phyloP scores from a whole-genome alignment of 2,888 invertebrate species.

The Melieria crassipennis region DNA sequence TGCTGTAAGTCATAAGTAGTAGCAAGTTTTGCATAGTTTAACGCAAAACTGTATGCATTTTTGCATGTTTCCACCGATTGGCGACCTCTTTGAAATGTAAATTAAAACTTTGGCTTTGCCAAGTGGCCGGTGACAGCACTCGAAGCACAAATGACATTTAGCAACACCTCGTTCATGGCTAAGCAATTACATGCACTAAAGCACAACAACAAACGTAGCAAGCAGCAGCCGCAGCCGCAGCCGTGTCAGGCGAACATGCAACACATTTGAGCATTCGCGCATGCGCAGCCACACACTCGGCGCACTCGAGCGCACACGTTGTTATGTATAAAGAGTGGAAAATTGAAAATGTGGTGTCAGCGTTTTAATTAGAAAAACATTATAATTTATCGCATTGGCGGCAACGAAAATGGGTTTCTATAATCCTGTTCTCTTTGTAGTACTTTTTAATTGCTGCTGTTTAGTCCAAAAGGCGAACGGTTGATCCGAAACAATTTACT shows the following conservation, averaged over 20 bases:
- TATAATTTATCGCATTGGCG: not conserved
- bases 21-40: too few species aligned
- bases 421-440: not conserved
- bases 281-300: not conserved
- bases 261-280: not conserved
- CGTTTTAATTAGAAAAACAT: conserved; percentile 6
- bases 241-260: too few species aligned
- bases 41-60: too few species aligned
- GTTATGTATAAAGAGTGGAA: not conserved
- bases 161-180: conserved; percentile 6
- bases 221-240: too few species aligned
- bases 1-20: too few species aligned
- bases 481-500: not conserved
- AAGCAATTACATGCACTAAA: conserved; percentile 6
- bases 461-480: not conserved
- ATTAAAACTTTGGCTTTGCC: too few species aligned
- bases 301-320: not conserved
- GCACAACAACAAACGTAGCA: conserved; percentile 1
- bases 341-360: not conserved
- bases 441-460: too few species aligned
- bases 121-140: conserved; percentile 5
- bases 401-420: not conserved
- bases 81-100: too few species aligned
- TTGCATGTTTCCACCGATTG: too few species aligned
- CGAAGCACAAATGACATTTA: conserved; percentile 18